These are phyloP conservation scores for Neotoma lepida DNA, from an alignment of 2,113 vertebrate genomes.

Conservation along the genomic window DNA sequence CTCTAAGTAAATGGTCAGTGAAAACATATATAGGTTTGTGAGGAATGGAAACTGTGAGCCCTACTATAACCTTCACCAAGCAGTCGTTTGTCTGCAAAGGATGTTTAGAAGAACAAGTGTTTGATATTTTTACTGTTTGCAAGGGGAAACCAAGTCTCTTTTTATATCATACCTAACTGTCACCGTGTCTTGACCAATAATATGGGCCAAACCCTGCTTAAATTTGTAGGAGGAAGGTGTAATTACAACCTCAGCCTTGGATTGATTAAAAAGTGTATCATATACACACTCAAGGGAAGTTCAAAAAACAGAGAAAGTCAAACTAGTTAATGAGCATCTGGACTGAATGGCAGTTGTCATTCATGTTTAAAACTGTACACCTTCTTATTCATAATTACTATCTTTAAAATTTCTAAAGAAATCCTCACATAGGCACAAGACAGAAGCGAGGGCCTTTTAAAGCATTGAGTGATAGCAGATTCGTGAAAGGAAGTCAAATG, in stretches of 20 bases:
- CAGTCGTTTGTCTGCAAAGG: neutral
- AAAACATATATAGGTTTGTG: neutral
- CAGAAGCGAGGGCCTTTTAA: neutral
- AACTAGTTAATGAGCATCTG: neutral
- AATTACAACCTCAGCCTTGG: neutral
- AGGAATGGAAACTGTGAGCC: neutral
- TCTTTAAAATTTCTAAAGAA: constrained; percentile 5
- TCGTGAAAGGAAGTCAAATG: neutral
- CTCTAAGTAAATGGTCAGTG: neutral
- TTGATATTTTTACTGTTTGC: neutral
- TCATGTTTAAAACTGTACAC: neutral
- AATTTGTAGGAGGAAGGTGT: neutral
- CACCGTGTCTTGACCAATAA: neutral
- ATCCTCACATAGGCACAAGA: neutral
- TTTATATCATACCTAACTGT: neutral
- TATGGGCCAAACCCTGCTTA: neutral
- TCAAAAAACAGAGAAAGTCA: neutral
- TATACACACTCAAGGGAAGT: neutral
- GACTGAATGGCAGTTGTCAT: neutral
- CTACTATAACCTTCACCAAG: neutral
- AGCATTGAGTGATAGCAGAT: neutral
- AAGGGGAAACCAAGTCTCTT: neutral
- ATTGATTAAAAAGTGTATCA: neutral
- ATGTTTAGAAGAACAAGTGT: neutral
- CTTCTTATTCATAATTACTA: neutral